Evolutionary conservation across 2,797 vertebrate genomes (phyloP).

Genomic region (Spizella passerina): DNA sequence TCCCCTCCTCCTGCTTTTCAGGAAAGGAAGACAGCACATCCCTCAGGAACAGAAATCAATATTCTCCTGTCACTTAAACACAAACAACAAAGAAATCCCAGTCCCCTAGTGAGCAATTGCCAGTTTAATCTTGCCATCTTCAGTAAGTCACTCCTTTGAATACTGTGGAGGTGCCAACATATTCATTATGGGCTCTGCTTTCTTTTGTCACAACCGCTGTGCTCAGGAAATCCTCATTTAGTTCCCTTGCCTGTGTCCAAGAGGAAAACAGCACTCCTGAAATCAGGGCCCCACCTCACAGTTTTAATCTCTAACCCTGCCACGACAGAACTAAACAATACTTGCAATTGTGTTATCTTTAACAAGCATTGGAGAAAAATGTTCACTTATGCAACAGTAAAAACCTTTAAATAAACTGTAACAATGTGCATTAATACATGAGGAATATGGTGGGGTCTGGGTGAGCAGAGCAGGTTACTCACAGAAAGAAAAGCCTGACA

Average conservation of each 20-base stretch:
- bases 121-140: constrained; percentile 1
- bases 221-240: neutral
- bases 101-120: neutral
- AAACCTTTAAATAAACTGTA: neutral
- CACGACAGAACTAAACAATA: neutral
- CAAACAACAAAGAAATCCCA: constrained; percentile 33
- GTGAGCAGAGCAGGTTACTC: neutral
- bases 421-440: neutral
- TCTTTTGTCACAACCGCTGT: constrained; percentile 7
- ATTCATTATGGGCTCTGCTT: neutral
- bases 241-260: neutral
- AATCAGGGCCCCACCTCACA: neutral
- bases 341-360: neutral
- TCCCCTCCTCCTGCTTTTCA: constrained; percentile 17
- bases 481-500: neutral
- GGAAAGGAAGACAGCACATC: constrained; percentile 19
- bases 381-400: neutral
- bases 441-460: neutral
- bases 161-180: neutral
- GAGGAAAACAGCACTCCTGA: neutral
- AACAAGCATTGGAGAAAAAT: neutral
- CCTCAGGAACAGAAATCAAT: constrained; percentile 35
- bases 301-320: neutral
- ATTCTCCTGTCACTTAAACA: constrained; percentile 5
- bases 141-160: neutral